Percentiles rank a stretch among this genome's conserved stretches.
phyloP scores from a whole-genome alignment of 1,140 invertebrate genomes.

The Himalopsyche phryganea region DNA sequence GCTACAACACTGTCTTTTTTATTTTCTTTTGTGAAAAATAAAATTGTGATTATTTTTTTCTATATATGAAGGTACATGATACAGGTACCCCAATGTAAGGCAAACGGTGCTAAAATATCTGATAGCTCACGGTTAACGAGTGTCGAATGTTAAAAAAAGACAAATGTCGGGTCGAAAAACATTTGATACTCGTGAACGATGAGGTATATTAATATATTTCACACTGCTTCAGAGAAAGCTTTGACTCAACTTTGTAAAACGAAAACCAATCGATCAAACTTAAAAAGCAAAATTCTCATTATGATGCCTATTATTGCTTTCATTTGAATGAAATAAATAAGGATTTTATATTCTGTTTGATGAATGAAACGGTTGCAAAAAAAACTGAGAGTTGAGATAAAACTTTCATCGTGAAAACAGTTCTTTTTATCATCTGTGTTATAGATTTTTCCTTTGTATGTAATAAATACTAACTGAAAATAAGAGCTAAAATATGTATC shows the following conservation, averaged over 20 bases:
- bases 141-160: background rate
- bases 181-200: conserved; percentile 9
- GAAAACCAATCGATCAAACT: too few species aligned
- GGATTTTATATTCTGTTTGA: too few species aligned
- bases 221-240: conserved; percentile 32
- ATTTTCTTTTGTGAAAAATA: conserved; percentile 32
- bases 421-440: conserved; percentile 22
- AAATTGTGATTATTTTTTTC: conserved; percentile 32
- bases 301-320: too few species aligned
- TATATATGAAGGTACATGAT: conserved; percentile 33
- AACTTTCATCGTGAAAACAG: conserved; percentile 34
- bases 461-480: conserved; percentile 10
- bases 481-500: conserved; percentile 24
- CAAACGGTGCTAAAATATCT: conserved; percentile 33
- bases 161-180: too few species aligned
- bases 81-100: conserved; percentile 35
- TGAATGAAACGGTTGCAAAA: conserved; percentile 1
- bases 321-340: too few species aligned
- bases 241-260: conserved; percentile 16
- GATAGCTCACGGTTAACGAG: conserved; percentile 17
- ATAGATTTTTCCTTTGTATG: conserved; percentile 35
- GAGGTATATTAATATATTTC: conserved; percentile 27
- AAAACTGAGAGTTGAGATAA: conserved; percentile 25
- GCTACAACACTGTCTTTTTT: conserved; percentile 30
- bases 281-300: too few species aligned